phyloP scores from a whole-genome alignment of 2,888 invertebrate genomes.

The Branchipolynoe longqiensis region DNA sequence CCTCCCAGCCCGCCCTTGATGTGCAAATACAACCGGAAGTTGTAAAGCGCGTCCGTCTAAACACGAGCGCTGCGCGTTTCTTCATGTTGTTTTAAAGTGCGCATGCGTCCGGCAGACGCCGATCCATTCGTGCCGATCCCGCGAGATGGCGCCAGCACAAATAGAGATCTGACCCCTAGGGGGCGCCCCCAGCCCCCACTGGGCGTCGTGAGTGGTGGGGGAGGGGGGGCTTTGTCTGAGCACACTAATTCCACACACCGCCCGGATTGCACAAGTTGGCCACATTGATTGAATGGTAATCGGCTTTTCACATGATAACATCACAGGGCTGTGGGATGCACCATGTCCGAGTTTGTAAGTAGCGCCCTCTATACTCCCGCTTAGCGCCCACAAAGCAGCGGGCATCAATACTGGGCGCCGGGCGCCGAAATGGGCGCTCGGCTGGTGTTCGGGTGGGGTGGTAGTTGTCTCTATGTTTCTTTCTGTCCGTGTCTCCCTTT shows the following conservation, averaged over 20 bases:
- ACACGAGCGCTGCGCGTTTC: slow-evolving; percentile 43
- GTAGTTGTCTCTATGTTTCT: too few species aligned
- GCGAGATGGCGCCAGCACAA: slow-evolving; percentile 39
- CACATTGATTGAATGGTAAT: slow-evolving; percentile 57
- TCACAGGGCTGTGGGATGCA: slow-evolving; percentile 17
- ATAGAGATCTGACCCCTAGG: slow-evolving; percentile 49
- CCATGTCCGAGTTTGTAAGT: slow-evolving; percentile 33
- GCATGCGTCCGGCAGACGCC: slow-evolving; percentile 46
- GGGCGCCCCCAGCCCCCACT: not conserved
- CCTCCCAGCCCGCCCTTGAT: slow-evolving; percentile 38
- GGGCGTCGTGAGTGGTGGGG: not conserved
- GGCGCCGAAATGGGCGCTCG: too few species aligned
- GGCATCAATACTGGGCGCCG: not conserved
- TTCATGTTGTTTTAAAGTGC: slow-evolving; percentile 57
- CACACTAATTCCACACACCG: slow-evolving; percentile 50
- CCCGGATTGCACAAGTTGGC: slow-evolving; percentile 53
- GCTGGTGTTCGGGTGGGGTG: too few species aligned
- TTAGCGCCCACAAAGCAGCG: slow-evolving; percentile 9
- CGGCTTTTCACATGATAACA: slow-evolving; percentile 58
- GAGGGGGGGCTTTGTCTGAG: slow-evolving; percentile 39
- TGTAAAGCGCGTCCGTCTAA: slow-evolving; percentile 55
- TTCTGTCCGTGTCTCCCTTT: too few species aligned
- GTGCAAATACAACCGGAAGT: slow-evolving; percentile 53
- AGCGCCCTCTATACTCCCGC: not conserved
- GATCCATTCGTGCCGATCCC: slow-evolving; percentile 50